Conservation (phyloP, 2,888 invertebrate species). For the Cantharis nigra region DNA sequence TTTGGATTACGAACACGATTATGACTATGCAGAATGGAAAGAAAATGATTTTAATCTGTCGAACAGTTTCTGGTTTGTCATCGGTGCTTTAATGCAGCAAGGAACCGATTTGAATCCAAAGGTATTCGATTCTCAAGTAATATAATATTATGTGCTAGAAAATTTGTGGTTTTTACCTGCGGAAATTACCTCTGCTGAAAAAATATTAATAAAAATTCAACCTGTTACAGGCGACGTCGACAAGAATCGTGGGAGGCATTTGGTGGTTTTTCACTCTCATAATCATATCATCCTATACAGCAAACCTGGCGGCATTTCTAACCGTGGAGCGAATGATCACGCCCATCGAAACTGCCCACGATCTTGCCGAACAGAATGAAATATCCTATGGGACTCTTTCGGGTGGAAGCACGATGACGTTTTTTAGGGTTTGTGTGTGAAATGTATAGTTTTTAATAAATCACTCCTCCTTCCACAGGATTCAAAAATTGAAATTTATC, state of each 20-base stretch:
- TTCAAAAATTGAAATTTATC: slow-evolving; percentile 87
- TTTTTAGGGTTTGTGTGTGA: slow-evolving; percentile 77
- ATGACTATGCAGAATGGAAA: slow-evolving; percentile 47
- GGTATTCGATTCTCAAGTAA: slow-evolving; percentile 65
- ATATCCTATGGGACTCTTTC: slow-evolving; percentile 93
- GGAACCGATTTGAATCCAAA: slow-evolving; percentile 91
- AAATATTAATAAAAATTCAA: background rate
- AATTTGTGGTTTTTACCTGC: background rate
- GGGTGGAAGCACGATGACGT: slow-evolving; percentile 96
- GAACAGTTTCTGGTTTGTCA: slow-evolving; percentile 96
- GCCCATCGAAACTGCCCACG: slow-evolving; percentile 94
- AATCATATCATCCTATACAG: slow-evolving; percentile 97
- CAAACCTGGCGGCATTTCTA: slow-evolving; percentile 95
- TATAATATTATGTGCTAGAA: slow-evolving; percentile 3
- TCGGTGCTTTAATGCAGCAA: slow-evolving; percentile 93
- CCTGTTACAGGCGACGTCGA: slow-evolving; percentile 76
- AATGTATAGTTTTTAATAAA: background rate
- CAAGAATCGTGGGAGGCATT: slow-evolving; percentile 92
- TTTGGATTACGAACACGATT: slow-evolving; percentile 8
- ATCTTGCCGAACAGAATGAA: slow-evolving; percentile 90
- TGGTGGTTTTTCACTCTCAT: slow-evolving; percentile 99
- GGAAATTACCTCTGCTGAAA: too few species aligned
- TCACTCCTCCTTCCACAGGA: slow-evolving; percentile 60
- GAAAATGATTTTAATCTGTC: slow-evolving; percentile 84
- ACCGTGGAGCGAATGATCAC: slow-evolving; percentile 96